Evolutionary conservation across 2,888 invertebrate genomes (phyloP).

Genomic region (Nemoura dubitans): DNA sequence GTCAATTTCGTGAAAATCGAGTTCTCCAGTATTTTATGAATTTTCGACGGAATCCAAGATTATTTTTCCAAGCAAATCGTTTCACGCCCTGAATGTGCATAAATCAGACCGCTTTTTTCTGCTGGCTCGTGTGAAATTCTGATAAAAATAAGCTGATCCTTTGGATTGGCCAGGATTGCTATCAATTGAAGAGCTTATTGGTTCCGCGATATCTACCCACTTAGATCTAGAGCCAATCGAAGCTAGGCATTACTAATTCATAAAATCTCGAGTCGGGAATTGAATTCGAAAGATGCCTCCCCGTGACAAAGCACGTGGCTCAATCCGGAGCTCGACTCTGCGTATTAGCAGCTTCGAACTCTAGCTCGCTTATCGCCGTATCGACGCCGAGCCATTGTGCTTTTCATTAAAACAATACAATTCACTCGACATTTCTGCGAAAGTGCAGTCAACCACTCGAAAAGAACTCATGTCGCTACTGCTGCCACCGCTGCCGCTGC

Average conservation of each 20-base stretch:
- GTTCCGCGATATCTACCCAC: slow-evolving; percentile 8
- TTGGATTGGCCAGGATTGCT: background rate
- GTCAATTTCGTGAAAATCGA: background rate
- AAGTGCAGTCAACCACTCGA: slow-evolving; percentile 32
- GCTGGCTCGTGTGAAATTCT: background rate
- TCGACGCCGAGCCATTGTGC: background rate
- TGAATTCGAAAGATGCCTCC: slow-evolving; percentile 26
- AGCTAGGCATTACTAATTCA: background rate
- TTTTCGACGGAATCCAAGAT: background rate
- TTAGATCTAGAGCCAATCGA: slow-evolving; percentile 1
- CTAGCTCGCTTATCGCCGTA: background rate
- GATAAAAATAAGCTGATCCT: slow-evolving; percentile 7
- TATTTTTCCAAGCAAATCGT: background rate
- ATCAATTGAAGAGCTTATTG: slow-evolving; percentile 27
- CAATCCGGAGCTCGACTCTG: background rate
- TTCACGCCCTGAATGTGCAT: background rate
- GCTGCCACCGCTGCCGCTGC: too few species aligned
- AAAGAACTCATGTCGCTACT: slow-evolving; percentile 14
- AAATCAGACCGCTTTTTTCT: background rate
- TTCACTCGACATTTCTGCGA: background rate
- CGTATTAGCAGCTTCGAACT: slow-evolving; percentile 10
- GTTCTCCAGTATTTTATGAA: background rate
- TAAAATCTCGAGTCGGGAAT: slow-evolving; percentile 2
- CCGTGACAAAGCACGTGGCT: slow-evolving; percentile 31
- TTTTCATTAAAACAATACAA: slow-evolving; percentile 34